Evolutionary conservation across 2,888 invertebrate genomes (phyloP).

Genomic region (Octodonta nipae): DNA sequence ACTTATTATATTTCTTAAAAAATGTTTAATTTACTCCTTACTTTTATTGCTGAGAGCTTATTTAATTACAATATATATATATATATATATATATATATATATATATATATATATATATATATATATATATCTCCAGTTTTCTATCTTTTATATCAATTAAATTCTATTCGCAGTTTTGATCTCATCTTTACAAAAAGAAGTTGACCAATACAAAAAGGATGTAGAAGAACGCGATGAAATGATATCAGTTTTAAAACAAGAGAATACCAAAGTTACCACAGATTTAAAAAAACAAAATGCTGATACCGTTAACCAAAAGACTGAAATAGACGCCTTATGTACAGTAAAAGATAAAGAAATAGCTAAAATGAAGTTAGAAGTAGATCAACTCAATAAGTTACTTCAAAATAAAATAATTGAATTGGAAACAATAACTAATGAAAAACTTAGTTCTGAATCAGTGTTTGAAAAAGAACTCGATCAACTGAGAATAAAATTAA

Average conservation of each 20-base stretch:
- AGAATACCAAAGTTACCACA: constrained; percentile 18
- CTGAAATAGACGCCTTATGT: constrained; percentile 11
- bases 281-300: constrained; percentile 6
- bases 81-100: too few species aligned
- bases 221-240: constrained; percentile 17
- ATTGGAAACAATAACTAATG: constrained; percentile 17
- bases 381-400: constrained; percentile 25
- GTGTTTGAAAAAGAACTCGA: constrained; percentile 25
- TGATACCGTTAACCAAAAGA: constrained; percentile 12
- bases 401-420: constrained; percentile 20
- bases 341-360: constrained; percentile 11
- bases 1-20: too few species aligned
- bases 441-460: constrained; percentile 22
- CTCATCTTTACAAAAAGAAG: constrained; percentile 20
- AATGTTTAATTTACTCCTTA: too few species aligned
- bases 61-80: too few species aligned
- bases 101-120: not conserved
- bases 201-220: constrained; percentile 21
- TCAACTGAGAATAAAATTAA: constrained; percentile 33
- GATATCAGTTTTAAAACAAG: constrained; percentile 19
- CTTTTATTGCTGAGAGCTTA: too few species aligned
- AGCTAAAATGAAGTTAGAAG: constrained; percentile 21
- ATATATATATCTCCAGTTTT: constrained; percentile 6
- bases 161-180: constrained; percentile 23
- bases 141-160: constrained; percentile 11